Evolutionary conservation across 92 coral and sea anemone genomes (phyloP), one percentile per base, ranked within the genome.

Genomic region (Porites lobata): DNA sequence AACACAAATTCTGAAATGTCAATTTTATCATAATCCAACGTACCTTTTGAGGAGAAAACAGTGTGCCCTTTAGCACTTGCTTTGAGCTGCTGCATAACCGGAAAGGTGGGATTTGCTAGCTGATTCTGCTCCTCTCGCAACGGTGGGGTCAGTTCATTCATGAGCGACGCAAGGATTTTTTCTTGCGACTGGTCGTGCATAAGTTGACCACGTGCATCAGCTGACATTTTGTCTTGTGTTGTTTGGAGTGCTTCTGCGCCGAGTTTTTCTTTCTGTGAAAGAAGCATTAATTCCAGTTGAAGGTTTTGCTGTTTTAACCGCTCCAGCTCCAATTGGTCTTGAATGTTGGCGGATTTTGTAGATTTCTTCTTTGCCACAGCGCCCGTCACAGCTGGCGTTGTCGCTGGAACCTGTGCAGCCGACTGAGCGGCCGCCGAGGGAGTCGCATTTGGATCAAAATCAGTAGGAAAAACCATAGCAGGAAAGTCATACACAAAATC

Each of bases 1-100:
- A 71, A 61, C 91, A n/a, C n/a, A 61, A 90, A 90, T 54, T 90
- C 90, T 22, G 88, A 32, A 50, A 90, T 80, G n/a, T 74, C 80
- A 29, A 90, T 64, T 15, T 86, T 73, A 76, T 90, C 88, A 22
- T 64, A 90, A 21, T 90, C 93, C 52, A 85, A 77, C 81, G 90
- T 85, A 90, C 93, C 93, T 90, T 90, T 86, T 1, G 87, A 26
- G n/a, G 91, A 86, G 52, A 71, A 86, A 10, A 86, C 83, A 52
- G 65, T 43, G 29, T 85, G 65, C 11, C 79, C 65, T 75, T 53
- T 53, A 11, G 64, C 64, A 21, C 47, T 52, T 10, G 79, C 79
- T 73, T 73, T 73, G 9, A 73, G 77, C 77, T 73, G 77, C 58
- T 51, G 77, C 77, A 73, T 50, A 9, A 73, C 77, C 26, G 62